Base-by-base conservation (phyloP, 2,113 vertebrate species). In the Porphyrio hochstetteri region DNA sequence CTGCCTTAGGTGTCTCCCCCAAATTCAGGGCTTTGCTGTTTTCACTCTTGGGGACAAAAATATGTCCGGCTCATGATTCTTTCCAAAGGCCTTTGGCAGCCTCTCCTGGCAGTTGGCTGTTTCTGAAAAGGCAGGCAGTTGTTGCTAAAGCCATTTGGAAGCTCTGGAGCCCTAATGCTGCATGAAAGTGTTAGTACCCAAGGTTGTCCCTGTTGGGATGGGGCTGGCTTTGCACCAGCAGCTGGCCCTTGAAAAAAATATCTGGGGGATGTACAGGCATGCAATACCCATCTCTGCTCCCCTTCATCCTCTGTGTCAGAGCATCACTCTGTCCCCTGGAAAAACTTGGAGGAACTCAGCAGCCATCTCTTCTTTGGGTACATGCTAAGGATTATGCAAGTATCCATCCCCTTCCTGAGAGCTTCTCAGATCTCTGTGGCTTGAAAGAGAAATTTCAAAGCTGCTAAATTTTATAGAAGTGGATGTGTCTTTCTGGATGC, bases 31-130 rank as follows among this genome's bases (percentile, higher is more conserved):
- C 74, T 95, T 78, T 13, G 21, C 86, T 0, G 4, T 55, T 84
- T 79, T 87, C 70, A n/a, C 44, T 92, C 70, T 53, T 0, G 2
- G 81, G 80, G 52, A 80, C 55, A 94, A 79, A 95, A 95, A 83
- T 83, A 90, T 46, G 64, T 81, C 91, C 3, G 2, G 87, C 79
- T 94, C 1, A 2, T 60, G 90, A 80, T 88, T 55, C 88, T 68
- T 96, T 95, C 87, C 94, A 80, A 81, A 80, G 68, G 67, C 57
- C 90, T 86, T 94, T 96, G 94, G 94, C 76, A 94, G 90, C 82
- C 85, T 93, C 75, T 93, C 90, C 92, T 90, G 94, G 85, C 88
- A 88, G 71, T 70, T 93, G 96, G 85, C 81, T 93, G 31, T 29
- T 84, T 57, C 90, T 80, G 88, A 78, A 84, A 72, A 90, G 85